These are phyloP conservation scores for Myotis myotis DNA, from an alignment of 2,797 vertebrate species.

Conservation along the genomic window DNA sequence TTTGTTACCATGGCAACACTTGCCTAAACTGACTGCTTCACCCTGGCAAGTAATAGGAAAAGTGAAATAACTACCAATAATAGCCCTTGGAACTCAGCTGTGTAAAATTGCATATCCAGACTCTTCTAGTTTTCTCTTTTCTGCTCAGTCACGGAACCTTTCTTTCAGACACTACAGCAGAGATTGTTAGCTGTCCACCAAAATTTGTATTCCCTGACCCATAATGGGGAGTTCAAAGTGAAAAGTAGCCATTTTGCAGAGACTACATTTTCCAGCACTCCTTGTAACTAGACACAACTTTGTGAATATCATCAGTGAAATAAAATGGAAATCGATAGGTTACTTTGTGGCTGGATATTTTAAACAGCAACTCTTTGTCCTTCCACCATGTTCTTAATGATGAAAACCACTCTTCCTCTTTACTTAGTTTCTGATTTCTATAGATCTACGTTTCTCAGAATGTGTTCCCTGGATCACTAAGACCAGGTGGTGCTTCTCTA, in stretches of 20 bases:
- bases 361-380: background rate
- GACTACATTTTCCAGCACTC: background rate
- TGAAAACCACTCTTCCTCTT: background rate
- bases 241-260: background rate
- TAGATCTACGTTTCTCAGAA: background rate
- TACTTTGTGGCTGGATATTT: background rate
- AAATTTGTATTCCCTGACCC: background rate
- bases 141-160: background rate
- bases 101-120: background rate
- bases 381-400: background rate
- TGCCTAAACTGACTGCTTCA: background rate
- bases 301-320: background rate
- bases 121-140: background rate
- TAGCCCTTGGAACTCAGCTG: background rate
- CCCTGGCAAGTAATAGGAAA: background rate
- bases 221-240: background rate
- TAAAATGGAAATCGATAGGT: background rate
- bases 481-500: background rate
- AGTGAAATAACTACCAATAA: background rate
- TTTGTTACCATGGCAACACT: background rate
- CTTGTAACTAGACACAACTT: background rate
- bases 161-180: background rate
- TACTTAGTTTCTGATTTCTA: background rate
- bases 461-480: background rate
- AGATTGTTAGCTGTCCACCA: background rate